phyloP scores from a whole-genome alignment of 92 coral and sea anemone genomes.

The Isaurus tuberculatus region DNA sequence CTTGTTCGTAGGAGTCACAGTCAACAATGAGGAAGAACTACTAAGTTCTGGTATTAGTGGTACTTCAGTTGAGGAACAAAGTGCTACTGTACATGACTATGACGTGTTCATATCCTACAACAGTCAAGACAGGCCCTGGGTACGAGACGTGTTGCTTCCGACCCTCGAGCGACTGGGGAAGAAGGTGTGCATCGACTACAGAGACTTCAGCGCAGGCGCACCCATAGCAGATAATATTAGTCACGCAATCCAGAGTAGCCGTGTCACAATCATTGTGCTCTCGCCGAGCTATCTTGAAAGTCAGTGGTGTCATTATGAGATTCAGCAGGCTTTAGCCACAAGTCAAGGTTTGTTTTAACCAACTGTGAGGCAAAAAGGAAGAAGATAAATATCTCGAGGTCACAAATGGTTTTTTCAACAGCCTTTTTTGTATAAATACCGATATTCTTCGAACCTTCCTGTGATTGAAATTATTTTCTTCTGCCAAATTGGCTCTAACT shows the following conservation, averaged over 20 bases:
- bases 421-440: too few species aligned
- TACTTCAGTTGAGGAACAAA: background rate
- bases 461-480: too few species aligned
- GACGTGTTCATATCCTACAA: constrained; percentile 60
- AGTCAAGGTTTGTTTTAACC: constrained; percentile 32
- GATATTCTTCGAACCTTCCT: too few species aligned
- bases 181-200: constrained; percentile 53
- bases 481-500: too few species aligned
- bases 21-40: background rate
- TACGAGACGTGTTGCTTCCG: constrained; percentile 51
- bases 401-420: too few species aligned
- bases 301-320: constrained; percentile 57
- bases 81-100: background rate
- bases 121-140: constrained; percentile 60
- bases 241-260: constrained; percentile 49
- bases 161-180: constrained; percentile 40
- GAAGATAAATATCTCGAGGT: too few species aligned
- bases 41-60: background rate
- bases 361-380: too few species aligned
- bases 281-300: constrained; percentile 52
- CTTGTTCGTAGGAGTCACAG: constrained; percentile 5
- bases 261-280: constrained; percentile 44
- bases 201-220: constrained; percentile 46
- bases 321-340: constrained; percentile 45
- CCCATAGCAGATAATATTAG: constrained; percentile 41